A percentile compares a stretch with the other conserved stretches of the same genome.
Conservation (phyloP, 2,797 vertebrate species). For the Hozukius guyotensis region DNA sequence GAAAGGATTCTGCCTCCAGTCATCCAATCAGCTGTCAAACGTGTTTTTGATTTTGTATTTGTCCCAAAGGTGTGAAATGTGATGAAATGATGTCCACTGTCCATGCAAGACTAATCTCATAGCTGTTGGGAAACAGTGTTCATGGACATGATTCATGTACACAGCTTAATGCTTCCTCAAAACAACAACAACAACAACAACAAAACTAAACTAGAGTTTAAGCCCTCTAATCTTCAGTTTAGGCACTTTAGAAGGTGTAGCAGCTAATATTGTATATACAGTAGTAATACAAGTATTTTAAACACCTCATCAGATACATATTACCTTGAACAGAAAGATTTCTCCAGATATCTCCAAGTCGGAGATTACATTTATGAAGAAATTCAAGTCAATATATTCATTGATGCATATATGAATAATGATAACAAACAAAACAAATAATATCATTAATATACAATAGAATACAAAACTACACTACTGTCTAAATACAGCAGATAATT, state of each 20-base stretch:
- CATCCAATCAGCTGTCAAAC: constrained; percentile 16
- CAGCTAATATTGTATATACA: background rate
- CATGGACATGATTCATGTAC: constrained; percentile 1
- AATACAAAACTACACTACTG: background rate
- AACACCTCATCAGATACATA: background rate
- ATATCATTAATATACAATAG: background rate
- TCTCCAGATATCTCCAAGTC: background rate
- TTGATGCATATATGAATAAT: too few relatives aligned
- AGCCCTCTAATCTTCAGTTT: too few relatives aligned
- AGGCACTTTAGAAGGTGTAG: too few relatives aligned
- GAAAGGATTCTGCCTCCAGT: background rate
- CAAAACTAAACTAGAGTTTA: too few relatives aligned
- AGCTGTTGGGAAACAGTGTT: background rate
- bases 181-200: background rate
- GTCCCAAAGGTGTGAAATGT: background rate
- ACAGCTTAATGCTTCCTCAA: background rate
- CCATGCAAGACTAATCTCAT: constrained; percentile 6
- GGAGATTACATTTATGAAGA: background rate
- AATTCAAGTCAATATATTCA: background rate
- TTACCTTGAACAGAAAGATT: background rate
- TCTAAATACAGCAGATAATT: too few relatives aligned
- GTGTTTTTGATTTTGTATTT: background rate
- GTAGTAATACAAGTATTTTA: background rate
- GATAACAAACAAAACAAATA: background rate
- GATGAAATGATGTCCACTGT: background rate